Evolutionary conservation across 1,140 invertebrate genomes (phyloP).

Genomic region (Phymastichus coffea): DNA sequence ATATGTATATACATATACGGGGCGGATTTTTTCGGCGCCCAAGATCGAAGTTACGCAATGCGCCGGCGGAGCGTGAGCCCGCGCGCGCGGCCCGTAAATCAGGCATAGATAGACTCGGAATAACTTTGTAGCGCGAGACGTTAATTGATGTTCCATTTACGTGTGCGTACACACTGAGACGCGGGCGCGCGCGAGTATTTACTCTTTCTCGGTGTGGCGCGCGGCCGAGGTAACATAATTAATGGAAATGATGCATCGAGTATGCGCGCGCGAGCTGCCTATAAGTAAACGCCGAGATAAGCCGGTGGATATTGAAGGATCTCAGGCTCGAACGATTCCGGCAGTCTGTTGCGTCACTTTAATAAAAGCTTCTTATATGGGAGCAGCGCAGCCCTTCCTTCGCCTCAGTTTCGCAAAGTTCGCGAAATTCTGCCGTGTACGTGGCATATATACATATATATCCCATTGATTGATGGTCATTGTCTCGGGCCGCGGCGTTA

Average conservation of each 20-base stretch:
- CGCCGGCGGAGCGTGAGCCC: neutral
- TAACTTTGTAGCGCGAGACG: neutral
- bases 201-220: neutral
- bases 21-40: too few species aligned
- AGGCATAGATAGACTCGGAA: neutral
- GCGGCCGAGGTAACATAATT: neutral
- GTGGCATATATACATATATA: too few species aligned
- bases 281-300: neutral
- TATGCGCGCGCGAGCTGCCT: neutral
- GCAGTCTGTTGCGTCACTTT: too few species aligned
- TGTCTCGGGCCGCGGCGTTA: neutral
- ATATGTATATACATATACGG: too few species aligned
- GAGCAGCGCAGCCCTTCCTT: neutral
- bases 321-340: too few species aligned
- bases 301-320: too few species aligned
- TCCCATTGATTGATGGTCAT: conserved; percentile 16
- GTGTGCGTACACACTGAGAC: neutral
- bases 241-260: conserved; percentile 5
- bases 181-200: neutral
- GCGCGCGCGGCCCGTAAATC: neutral
- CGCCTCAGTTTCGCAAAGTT: too few species aligned
- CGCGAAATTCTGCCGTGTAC: too few species aligned
- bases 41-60: too few species aligned
- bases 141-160: conserved; percentile 18
- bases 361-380: neutral